Evolutionary conservation across 1,140 invertebrate genomes (phyloP), one percentile per base, ranked within the genome.

Genomic region (Drosophila virilis): DNA sequence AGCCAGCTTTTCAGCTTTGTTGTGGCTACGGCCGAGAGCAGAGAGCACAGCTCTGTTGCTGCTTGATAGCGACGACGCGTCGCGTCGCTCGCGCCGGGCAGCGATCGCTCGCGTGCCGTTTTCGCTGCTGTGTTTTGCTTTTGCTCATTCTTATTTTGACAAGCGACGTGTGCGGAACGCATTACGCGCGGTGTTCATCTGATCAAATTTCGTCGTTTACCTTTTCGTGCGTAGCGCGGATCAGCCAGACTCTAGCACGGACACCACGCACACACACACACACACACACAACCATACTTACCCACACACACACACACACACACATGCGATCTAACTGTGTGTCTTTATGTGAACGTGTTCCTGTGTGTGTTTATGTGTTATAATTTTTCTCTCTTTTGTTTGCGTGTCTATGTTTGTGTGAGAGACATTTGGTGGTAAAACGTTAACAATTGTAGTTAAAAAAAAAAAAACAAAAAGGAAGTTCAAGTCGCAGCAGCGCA

Each of bases 71-170:
- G 45, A 50, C 60, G 60, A 33, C 42, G 42, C 65, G 52, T 32
- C 42, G 42, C 65, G 52, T 32, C 48, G 22, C 22, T 55, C 33
- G 55, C 70, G 70, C 35, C 35, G 43, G 70, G 22, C 62, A 70
- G 59, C 82, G 82, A 88, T 78, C 82, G 82, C 51, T 86, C 82
- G 82, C 82, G 82, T 82, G 76, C 83, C 82, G 58, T 73, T 78
- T 71, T 51, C 32, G 61, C 77, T 62, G 64, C 46, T 48, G n/a
- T n/a, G n/a, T 50, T 68, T 75, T 75, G 77, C 62, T 54, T 77
- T 78, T 76, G 80, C 80, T 86, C 82, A 86, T 86, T 86, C 68
- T 78, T 78, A 88, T 71, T 86, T 88, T 79, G 82, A 77, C 68
- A 78, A 83, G 79, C 83, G 73, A 77, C 74, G 74, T 78, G 83